Conservation (phyloP, 2,113 vertebrate species). For the Sylvietta virens region DNA sequence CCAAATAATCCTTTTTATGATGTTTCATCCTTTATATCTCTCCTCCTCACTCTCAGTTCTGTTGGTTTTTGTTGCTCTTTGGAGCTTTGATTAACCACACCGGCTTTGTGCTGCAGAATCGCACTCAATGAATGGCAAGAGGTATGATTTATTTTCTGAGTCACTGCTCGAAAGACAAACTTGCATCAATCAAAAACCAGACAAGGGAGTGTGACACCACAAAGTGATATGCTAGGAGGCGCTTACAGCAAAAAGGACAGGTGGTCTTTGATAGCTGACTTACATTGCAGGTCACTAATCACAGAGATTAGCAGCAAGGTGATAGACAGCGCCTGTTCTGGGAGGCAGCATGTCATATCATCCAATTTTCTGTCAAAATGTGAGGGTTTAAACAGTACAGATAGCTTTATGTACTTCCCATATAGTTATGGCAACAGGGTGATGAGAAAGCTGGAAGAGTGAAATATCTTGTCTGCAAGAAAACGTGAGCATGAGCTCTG, state of each 20-base stretch:
- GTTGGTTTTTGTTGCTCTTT: constrained; percentile 45
- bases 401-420: constrained; percentile 3
- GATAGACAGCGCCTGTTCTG: constrained; percentile 37
- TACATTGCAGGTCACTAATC: constrained; percentile 62
- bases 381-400: constrained; percentile 12
- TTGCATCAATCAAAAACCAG: constrained; percentile 59
- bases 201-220: constrained; percentile 50
- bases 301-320: constrained; percentile 59
- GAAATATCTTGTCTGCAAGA: background rate
- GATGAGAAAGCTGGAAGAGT: background rate
- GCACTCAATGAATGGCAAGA: constrained; percentile 41
- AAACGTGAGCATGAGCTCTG: background rate
- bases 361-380: constrained; percentile 55
- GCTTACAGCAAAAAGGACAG: constrained; percentile 44
- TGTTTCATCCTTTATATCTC: constrained; percentile 26
- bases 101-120: constrained; percentile 3
- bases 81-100: constrained; percentile 56
- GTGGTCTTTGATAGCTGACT: constrained; percentile 60
- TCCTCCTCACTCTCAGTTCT: background rate
- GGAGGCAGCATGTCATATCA: constrained; percentile 28
- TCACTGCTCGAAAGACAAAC: constrained; percentile 56
- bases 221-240: background rate
- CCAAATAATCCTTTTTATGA: constrained; percentile 52
- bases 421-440: background rate
- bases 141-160: constrained; percentile 64